Conservation (phyloP, 2,113 vertebrate genomes). For the Corvus cornix region DNA sequence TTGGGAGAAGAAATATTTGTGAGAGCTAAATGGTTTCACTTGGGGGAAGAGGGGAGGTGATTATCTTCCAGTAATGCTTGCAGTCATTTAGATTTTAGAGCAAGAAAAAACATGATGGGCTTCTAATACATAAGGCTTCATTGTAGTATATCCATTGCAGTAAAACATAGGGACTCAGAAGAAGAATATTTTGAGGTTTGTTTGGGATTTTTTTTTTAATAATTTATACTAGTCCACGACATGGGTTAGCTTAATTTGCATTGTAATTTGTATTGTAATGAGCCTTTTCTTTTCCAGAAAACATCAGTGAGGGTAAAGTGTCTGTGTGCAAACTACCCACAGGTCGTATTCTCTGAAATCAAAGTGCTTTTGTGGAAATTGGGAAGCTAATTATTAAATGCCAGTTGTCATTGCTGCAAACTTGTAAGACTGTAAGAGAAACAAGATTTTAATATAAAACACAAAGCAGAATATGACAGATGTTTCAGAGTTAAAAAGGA, state of each 20-base stretch:
- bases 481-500: neutral
- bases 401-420: neutral
- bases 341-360: neutral
- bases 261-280: slow-evolving; percentile 15
- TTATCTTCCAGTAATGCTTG: neutral
- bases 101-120: neutral
- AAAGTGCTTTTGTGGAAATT: neutral
- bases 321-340: neutral
- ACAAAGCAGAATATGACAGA: neutral
- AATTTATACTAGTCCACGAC: neutral
- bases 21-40: neutral
- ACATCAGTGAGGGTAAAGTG: neutral
- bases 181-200: neutral
- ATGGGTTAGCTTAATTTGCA: neutral
- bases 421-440: neutral
- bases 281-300: neutral
- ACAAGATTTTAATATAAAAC: neutral
- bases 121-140: neutral
- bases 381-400: slow-evolving; percentile 19
- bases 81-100: neutral
- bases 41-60: too few species aligned
- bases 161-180: neutral
- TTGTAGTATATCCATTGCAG: neutral
- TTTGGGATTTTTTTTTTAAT: neutral
- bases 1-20: neutral